phyloP scores from a whole-genome alignment of 2,797 vertebrate species.

The Sebastiscus tertius region DNA sequence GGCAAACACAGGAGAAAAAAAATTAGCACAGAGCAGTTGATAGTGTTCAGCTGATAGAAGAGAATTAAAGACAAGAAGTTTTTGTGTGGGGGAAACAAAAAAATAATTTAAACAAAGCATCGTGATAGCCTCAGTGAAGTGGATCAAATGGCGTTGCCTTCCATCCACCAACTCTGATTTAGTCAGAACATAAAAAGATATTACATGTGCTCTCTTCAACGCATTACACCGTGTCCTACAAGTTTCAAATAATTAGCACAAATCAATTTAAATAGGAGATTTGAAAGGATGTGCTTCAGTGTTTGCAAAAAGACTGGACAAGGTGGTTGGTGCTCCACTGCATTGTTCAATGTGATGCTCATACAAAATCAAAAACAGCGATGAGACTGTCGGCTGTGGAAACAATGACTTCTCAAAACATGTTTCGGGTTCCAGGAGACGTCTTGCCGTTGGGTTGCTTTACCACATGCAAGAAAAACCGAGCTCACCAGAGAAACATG shows the following conservation, averaged over 20 bases:
- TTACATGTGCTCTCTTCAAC: constrained; percentile 69
- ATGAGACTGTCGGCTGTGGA: constrained; percentile 45
- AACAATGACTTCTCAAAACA: constrained; percentile 46
- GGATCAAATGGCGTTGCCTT: constrained; percentile 55
- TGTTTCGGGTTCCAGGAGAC: constrained; percentile 52
- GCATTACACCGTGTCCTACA: constrained; percentile 50
- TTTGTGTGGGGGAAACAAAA: constrained; percentile 37
- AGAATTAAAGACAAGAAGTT: constrained; percentile 46
- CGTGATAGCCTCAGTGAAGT: constrained; percentile 48
- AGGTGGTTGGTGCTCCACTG: constrained; percentile 59
- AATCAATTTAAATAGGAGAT: constrained; percentile 50
- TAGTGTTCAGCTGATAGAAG: constrained; percentile 66
- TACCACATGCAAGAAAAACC: constrained; percentile 66
- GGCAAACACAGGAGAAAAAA: constrained; percentile 72
- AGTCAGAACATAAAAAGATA: constrained; percentile 50
- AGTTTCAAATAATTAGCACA: constrained; percentile 48
- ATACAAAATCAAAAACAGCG: constrained; percentile 50
- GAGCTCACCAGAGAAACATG: constrained; percentile 56
- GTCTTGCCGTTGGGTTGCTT: constrained; percentile 54
- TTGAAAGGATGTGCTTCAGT: constrained; percentile 67
- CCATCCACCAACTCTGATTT: constrained; percentile 48
- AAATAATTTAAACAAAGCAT: constrained; percentile 22
- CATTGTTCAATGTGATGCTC: constrained; percentile 54
- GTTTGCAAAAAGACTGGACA: constrained; percentile 56
- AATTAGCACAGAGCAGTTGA: constrained; percentile 68